phyloP scores from a whole-genome alignment of 2,113 vertebrate species.

The Callochromis pleurospilus region DNA sequence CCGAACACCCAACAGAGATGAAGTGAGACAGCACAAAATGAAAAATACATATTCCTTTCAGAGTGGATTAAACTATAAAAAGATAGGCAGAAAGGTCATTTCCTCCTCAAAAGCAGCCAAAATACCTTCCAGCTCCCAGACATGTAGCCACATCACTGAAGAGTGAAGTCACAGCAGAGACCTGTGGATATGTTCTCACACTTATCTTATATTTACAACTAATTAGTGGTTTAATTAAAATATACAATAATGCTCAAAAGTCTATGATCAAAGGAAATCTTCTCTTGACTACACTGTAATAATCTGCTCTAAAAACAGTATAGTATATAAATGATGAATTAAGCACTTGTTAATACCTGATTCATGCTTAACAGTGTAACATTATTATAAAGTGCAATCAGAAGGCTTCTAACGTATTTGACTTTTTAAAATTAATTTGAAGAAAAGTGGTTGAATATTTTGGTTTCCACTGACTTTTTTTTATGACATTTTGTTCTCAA shows the following conservation, averaged over 20 bases:
- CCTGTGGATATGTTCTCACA: background rate
- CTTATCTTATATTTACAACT: background rate
- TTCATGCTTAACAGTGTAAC: background rate
- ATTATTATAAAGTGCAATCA: background rate
- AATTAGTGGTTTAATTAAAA: background rate
- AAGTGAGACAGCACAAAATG: background rate
- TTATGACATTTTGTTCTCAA: background rate
- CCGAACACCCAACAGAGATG: constrained; percentile 21
- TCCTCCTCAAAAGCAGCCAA: background rate
- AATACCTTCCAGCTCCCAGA: background rate
- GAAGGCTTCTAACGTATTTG: background rate
- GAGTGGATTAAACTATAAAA: background rate
- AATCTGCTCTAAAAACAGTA: background rate
- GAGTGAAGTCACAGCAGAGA: background rate
- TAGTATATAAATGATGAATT: background rate
- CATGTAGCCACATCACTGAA: background rate
- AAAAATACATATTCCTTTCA: background rate
- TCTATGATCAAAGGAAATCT: background rate
- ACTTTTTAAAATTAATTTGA: background rate
- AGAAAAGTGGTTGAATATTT: background rate
- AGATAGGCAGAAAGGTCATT: background rate
- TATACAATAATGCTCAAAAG: background rate
- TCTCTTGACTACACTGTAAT: no score
- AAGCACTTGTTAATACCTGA: background rate
- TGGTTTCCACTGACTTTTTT: background rate